Evolutionary conservation across 2,797 vertebrate genomes (phyloP).

Genomic region (Morus bassanus): DNA sequence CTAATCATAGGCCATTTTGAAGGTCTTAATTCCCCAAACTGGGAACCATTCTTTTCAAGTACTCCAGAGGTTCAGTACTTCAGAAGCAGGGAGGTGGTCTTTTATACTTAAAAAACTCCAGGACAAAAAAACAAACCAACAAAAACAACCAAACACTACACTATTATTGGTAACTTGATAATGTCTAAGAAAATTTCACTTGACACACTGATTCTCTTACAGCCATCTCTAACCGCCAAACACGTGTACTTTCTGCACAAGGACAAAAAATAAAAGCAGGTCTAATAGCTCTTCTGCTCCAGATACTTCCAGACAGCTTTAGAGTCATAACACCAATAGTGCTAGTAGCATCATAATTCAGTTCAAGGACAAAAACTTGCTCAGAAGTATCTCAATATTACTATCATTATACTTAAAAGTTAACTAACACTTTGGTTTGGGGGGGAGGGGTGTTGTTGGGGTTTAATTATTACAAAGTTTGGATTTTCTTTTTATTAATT

Average conservation of each 20-base stretch:
- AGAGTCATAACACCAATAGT: neutral
- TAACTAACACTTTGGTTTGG: neutral
- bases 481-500: neutral
- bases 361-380: neutral
- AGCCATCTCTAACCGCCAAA: neutral
- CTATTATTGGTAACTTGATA: neutral
- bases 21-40: neutral
- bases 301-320: neutral
- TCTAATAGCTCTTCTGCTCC: neutral
- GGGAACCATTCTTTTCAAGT: neutral
- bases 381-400: neutral
- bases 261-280: neutral
- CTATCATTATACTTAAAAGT: neutral
- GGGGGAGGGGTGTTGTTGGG: accelerated
- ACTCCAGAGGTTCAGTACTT: neutral
- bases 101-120: neutral
- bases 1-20: neutral
- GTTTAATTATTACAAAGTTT: neutral
- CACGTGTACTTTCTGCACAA: neutral
- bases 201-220: neutral
- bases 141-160: neutral
- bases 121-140: neutral
- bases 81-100: neutral
- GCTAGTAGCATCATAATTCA: neutral
- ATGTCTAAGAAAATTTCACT: neutral